These are phyloP conservation scores for Rhyacichthys aspro DNA, from an alignment of 2,797 vertebrate species.

Conservation along the genomic window DNA sequence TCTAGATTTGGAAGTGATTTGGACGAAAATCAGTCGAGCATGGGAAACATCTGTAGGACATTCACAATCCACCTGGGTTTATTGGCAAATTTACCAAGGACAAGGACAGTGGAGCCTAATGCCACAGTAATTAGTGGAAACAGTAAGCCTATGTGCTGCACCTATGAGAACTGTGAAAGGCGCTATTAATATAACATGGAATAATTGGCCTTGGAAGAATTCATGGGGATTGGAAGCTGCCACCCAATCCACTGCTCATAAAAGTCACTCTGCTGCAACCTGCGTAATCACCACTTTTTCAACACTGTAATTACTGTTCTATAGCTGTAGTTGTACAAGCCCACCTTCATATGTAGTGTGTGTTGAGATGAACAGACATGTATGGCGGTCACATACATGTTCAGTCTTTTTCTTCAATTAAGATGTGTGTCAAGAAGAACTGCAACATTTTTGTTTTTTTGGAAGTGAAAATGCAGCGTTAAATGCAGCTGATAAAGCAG, in stretches of 20 bases:
- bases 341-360: conserved; percentile 46
- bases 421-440: too few species aligned
- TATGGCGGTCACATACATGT: too few species aligned
- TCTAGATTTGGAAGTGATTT: conserved; percentile 37
- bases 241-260: conserved; percentile 30
- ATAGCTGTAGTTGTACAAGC: conserved; percentile 63
- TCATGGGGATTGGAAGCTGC: conserved; percentile 30
- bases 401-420: too few species aligned
- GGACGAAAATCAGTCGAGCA: conserved; percentile 31
- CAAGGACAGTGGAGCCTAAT: conserved; percentile 34
- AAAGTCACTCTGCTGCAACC: conserved; percentile 39
- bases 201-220: conserved; percentile 35
- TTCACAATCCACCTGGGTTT: conserved; percentile 40
- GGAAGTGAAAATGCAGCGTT: too few species aligned
- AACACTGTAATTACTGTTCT: conserved; percentile 62
- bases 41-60: conserved; percentile 43
- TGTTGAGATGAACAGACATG: neutral
- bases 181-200: conserved; percentile 47
- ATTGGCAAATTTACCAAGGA: conserved; percentile 47
- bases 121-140: conserved; percentile 42
- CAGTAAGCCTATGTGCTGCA: conserved; percentile 27
- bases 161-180: conserved; percentile 32
- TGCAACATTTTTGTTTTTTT: neutral
- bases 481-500: too few species aligned
- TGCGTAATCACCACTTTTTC: conserved; percentile 55